Evolutionary conservation across 2,797 vertebrate genomes (phyloP).

Genomic region (Tinamus major): DNA sequence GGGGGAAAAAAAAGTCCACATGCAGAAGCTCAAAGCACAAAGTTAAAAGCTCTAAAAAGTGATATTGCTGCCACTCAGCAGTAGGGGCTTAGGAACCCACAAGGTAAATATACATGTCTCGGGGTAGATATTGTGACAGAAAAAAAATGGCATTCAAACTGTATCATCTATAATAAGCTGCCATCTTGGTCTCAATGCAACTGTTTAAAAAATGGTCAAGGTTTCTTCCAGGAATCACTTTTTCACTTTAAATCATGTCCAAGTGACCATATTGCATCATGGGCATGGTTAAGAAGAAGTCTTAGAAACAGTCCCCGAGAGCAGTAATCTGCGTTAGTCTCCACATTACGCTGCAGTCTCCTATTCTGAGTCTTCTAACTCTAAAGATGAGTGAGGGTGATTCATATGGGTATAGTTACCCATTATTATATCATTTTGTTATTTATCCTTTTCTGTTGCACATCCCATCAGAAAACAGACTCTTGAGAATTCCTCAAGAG

Average conservation of each 20-base stretch:
- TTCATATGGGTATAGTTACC: rapidly evolving
- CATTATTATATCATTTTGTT: neutral
- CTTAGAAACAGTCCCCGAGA: neutral
- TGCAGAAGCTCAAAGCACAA: neutral
- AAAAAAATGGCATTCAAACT: neutral
- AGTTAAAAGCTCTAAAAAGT: neutral
- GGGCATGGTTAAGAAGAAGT: neutral
- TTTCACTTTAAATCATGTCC: neutral
- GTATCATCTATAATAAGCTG: neutral
- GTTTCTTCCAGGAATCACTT: neutral
- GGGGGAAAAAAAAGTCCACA: neutral
- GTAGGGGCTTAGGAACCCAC: neutral
- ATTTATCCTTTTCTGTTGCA: neutral
- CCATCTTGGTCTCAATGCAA: neutral
- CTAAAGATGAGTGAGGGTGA: neutral
- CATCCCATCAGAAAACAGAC: neutral
- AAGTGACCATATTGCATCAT: neutral
- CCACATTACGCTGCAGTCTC: rapidly evolving
- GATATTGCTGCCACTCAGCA: neutral
- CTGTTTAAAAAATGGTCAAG: neutral
- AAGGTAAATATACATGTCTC: neutral
- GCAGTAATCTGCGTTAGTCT: neutral
- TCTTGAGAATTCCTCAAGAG: neutral
- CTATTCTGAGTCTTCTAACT: neutral
- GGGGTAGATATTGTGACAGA: neutral